A percentile compares a stretch with the other conserved stretches of the same genome.
Evolutionary conservation across 2,113 vertebrate genomes (phyloP).

Genomic region (Lampris incognitus): DNA sequence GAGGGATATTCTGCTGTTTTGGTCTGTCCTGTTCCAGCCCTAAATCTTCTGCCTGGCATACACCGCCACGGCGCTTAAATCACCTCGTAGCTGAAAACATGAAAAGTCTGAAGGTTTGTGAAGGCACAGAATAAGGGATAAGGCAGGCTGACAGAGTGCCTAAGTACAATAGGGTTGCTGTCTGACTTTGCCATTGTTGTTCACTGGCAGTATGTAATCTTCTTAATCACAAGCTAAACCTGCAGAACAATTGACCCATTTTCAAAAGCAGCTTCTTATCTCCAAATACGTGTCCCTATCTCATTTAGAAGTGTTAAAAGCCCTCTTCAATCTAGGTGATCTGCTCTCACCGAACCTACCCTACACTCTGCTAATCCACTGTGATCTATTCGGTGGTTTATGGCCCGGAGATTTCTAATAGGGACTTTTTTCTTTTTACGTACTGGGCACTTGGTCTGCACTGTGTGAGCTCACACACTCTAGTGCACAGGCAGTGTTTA

Average conservation of each 20-base stretch:
- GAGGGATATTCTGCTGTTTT: constrained; percentile 67
- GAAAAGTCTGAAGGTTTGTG: constrained; percentile 55
- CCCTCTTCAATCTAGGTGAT: constrained; percentile 78
- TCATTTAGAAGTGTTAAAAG: constrained; percentile 77
- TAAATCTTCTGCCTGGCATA: constrained; percentile 58
- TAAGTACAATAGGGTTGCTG: constrained; percentile 66
- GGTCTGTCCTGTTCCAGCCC: constrained; percentile 55
- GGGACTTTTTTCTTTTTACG: constrained; percentile 38
- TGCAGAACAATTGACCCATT: constrained; percentile 80
- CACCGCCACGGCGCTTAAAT: constrained; percentile 48
- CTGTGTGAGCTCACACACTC: background rate
- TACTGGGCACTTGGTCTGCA: constrained; percentile 12
- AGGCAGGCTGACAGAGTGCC: constrained; percentile 57
- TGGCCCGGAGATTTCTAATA: constrained; percentile 29
- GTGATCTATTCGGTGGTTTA: constrained; percentile 68
- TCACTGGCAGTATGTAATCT: constrained; percentile 74
- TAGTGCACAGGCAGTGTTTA: constrained; percentile 16
- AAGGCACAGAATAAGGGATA: constrained; percentile 66
- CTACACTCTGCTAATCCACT: constrained; percentile 71
- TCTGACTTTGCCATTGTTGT: constrained; percentile 71
- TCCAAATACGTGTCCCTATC: constrained; percentile 66
- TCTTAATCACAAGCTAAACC: constrained; percentile 76
- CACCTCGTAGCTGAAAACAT: constrained; percentile 61
- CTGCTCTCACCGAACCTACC: constrained; percentile 70
- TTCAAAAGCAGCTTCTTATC: constrained; percentile 74